Conservation (phyloP, 2,888 invertebrate species). For the Esperia sulphurella region DNA sequence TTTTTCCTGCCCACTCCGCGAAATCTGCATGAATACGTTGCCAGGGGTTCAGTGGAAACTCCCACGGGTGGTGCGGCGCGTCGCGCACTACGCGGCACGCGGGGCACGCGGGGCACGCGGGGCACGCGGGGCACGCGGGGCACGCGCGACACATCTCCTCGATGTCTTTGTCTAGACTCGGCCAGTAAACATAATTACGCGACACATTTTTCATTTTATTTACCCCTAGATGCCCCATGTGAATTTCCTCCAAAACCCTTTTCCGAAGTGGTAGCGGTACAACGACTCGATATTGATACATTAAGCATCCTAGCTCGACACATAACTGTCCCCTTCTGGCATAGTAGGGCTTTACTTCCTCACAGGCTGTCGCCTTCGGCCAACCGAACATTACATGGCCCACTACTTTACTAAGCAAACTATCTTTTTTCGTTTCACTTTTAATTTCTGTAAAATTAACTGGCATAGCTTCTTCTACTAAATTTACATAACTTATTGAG, state of each 20-base stretch:
- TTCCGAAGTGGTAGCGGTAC: conserved; percentile 5
- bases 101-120: conserved; percentile 14
- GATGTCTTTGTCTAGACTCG: too few species aligned
- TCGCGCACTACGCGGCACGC: too few species aligned
- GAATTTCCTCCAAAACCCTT: conserved; percentile 5
- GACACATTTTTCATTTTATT: conserved; percentile 10
- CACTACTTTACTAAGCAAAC: conserved; percentile 2
- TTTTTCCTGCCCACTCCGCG: too few species aligned
- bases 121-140: conserved; percentile 10
- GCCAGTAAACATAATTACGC: conserved; percentile 9
- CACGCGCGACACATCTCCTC: conserved; percentile 9
- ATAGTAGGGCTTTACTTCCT: conserved; percentile 14
- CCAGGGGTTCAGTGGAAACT: conserved; percentile 12
- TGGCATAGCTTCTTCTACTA: background rate
- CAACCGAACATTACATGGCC: conserved; percentile 13
- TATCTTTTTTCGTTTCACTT: background rate
- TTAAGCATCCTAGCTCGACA: conserved; percentile 12
- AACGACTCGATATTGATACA: conserved; percentile 14
- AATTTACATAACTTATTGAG: background rate
- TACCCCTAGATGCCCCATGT: conserved; percentile 10
- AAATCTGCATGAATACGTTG: conserved; percentile 14
- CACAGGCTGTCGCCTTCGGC: conserved; percentile 12
- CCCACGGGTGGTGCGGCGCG: conserved; percentile 12
- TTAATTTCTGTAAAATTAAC: background rate
- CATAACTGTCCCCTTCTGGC: conserved; percentile 7